Evolutionary conservation across 2,797 vertebrate species (phyloP).

Genomic region (Manis crassicaudata): DNA sequence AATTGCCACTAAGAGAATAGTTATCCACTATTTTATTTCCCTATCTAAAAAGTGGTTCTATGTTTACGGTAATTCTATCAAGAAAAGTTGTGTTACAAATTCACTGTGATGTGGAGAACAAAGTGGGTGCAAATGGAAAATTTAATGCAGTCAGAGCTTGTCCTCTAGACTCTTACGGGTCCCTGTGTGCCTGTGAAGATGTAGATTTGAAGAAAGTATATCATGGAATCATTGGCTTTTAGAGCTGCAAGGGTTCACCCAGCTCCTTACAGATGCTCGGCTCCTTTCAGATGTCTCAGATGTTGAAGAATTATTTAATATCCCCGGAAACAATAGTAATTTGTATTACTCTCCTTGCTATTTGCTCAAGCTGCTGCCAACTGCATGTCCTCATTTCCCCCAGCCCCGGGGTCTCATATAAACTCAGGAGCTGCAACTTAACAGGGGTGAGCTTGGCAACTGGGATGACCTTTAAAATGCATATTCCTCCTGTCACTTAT

Average conservation of each 20-base stretch:
- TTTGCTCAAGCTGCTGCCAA: neutral
- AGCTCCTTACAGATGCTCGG: neutral
- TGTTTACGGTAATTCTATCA: neutral
- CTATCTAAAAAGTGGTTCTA: neutral
- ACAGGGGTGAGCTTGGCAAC: neutral
- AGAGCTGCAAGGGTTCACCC: neutral
- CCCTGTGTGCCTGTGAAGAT: too few species aligned
- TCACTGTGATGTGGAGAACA: neutral
- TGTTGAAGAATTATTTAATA: neutral
- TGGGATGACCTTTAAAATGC: slow-evolving; percentile 61
- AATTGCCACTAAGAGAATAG: neutral
- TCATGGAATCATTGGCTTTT: neutral
- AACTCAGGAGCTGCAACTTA: neutral
- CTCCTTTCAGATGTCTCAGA: neutral
- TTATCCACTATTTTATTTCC: slow-evolving; percentile 6
- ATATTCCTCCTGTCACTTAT: neutral
- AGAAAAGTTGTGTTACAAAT: neutral
- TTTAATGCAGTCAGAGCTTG: neutral
- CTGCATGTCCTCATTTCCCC: neutral
- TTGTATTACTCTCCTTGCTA: neutral
- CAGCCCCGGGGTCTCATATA: neutral
- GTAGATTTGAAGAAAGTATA: neutral
- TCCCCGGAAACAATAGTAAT: neutral
- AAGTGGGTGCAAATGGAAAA: neutral
- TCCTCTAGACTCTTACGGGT: neutral